A percentile compares a stretch with the other conserved stretches of the same genome.
Conservation (phyloP, 2,888 invertebrate genomes). For the Amblyjoppa fuscipennis region DNA sequence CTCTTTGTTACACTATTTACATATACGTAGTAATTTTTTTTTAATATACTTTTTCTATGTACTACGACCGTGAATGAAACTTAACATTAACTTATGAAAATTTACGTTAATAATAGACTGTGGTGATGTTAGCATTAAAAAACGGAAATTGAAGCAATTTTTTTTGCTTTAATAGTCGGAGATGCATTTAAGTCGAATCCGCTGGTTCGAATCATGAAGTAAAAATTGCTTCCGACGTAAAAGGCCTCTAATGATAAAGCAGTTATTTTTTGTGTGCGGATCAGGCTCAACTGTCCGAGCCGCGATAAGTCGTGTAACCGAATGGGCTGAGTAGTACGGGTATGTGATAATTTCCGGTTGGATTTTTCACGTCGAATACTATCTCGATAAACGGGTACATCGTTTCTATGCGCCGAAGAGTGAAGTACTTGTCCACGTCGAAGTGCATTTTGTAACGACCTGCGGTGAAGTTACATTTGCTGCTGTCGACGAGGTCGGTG, state of each 20-base stretch:
- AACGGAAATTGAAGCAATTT: background rate
- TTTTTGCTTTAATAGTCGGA: background rate
- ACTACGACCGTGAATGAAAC: background rate
- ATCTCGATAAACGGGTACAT: conserved; percentile 93
- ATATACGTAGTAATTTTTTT: conserved; percentile 1
- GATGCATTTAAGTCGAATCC: background rate
- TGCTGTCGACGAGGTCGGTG: conserved; percentile 87
- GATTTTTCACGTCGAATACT: conserved; percentile 89
- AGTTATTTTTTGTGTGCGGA: background rate
- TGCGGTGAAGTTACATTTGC: conserved; percentile 86
- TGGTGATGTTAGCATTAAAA: no score
- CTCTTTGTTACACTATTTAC: conserved; percentile 42
- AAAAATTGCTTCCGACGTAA: background rate
- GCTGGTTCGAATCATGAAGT: background rate
- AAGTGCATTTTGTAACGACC: conserved; percentile 92
- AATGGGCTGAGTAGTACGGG: conserved; percentile 91
- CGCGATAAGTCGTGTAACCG: conserved; percentile 92
- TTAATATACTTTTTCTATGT: background rate
- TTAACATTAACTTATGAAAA: conserved; percentile 18
- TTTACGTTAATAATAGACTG: background rate
- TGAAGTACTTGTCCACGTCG: conserved; percentile 91
- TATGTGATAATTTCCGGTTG: conserved; percentile 90
- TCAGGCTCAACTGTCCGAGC: conserved; percentile 85
- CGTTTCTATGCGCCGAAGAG: conserved; percentile 87
- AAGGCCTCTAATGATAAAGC: conserved; percentile 42